Base-by-base conservation (phyloP, 2,888 invertebrate genomes). In the Aspidiotus rigidus region DNA sequence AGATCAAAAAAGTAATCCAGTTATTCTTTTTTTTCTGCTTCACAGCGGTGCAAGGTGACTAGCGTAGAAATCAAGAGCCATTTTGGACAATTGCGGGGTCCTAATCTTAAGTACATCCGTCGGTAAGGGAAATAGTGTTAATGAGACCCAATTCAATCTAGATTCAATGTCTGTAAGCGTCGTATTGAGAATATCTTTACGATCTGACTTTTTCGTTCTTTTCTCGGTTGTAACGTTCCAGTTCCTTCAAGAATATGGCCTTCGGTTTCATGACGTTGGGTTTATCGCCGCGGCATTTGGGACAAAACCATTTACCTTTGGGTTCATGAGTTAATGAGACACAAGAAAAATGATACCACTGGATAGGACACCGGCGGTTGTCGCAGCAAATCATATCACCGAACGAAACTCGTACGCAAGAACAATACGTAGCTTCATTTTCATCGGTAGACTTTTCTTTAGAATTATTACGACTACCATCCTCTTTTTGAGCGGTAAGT, bases 331-430 rank as follows among this genome's bases (percentile, higher is more conserved):
- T 87, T 69, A 98, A 83, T 10, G 88, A 87, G 8, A 98, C 96
- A 78, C 97, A 98, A 0, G 93, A 91, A 79, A 97, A 98, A 78
- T 98, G 97, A 80, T 96, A 98, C 97, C 97, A 98, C 79, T 98
- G 97, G 73, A 97, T 95, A 39, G 91, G 90, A 77, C 98, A 97
- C 70, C 93, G 82, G 77, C 95, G 94, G 79, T 98, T 97, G 81
- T 98, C 98, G 78, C 98, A 98, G 72, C 96, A 87, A 75, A 98
- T 96, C 98, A 98, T 98, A 79, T 98, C 97, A 62, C 98, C 98
- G 77, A 93, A 97, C 0, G 96, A 96, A 76, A 94, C 93, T 77
- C 83, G 90, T 80, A 95, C 93, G 79, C 96, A 97, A 42, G 96
- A 84, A 79, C 97, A 97, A 78, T 97, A 97, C 0, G 94, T 92